A percentile compares a stretch with the other conserved stretches of the same genome.
Evolutionary conservation across 2,888 invertebrate genomes (phyloP).

Genomic region (Pharmacophagus antenor): DNA sequence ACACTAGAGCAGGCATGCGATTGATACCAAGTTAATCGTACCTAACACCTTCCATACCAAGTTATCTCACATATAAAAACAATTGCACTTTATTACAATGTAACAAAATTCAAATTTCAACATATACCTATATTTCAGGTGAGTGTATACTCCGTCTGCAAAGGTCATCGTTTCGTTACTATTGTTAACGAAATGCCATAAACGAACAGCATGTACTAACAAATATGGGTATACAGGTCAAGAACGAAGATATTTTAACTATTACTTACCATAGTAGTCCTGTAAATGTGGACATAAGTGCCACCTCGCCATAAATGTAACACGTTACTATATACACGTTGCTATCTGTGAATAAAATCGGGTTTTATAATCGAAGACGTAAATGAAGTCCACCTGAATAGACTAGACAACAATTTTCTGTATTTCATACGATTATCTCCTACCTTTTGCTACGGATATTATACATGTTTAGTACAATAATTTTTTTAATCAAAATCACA

Average conservation of each 20-base stretch:
- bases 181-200: conserved; percentile 30
- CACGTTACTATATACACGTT: background rate
- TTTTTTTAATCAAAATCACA: no score
- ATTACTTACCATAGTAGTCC: conserved; percentile 33
- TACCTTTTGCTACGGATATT: no score
- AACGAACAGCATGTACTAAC: conserved; percentile 5
- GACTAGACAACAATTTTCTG: background rate
- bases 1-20: conserved; percentile 64
- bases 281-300: conserved; percentile 25
- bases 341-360: background rate
- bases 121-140: background rate
- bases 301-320: background rate
- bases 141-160: conserved; percentile 19
- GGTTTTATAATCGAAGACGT: background rate
- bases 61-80: background rate
- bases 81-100: conserved; percentile 30
- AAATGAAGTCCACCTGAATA: background rate
- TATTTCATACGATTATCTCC: no score
- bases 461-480: no score
- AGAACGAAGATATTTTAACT: conserved; percentile 30
- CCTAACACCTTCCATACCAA: conserved; percentile 44
- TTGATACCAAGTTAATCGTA: conserved; percentile 32
- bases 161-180: conserved; percentile 19
- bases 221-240: conserved; percentile 39
- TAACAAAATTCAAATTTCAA: conserved; percentile 14